phyloP scores from a whole-genome alignment of 2,888 invertebrate genomes.

The Drosophila testacea region DNA sequence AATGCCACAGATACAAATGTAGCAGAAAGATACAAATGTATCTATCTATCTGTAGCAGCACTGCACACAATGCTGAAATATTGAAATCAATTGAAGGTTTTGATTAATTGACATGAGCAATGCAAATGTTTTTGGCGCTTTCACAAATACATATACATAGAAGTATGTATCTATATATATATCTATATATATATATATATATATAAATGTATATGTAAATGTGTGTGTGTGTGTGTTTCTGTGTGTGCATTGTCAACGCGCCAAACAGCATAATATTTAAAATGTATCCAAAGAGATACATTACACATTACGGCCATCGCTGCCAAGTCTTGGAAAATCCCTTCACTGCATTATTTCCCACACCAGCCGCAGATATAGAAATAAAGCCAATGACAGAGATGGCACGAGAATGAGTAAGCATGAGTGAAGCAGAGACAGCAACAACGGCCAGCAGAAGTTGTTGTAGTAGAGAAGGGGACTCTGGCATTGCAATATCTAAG shows the following conservation, averaged over 20 bases:
- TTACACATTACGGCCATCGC: constrained; percentile 71
- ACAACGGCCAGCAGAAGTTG: constrained; percentile 2
- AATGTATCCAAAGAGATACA: constrained; percentile 78
- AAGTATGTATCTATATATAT: constrained; percentile 14
- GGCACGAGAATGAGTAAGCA: background rate
- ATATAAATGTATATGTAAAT: too few relatives aligned
- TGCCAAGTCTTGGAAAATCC: constrained; percentile 82
- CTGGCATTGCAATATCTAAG: constrained; percentile 47
- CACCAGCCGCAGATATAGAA: constrained; percentile 44
- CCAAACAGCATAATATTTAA: constrained; percentile 74
- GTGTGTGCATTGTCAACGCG: constrained; percentile 66
- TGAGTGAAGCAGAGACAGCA: constrained; percentile 16
- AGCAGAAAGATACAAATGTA: constrained; percentile 42
- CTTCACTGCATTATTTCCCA: constrained; percentile 82
- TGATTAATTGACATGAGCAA: constrained; percentile 77
- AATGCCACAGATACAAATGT: constrained; percentile 50
- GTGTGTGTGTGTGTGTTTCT: constrained; percentile 22
- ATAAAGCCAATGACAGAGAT: constrained; percentile 25
- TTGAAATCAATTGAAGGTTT: constrained; percentile 69
- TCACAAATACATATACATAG: constrained; percentile 26
- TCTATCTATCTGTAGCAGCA: constrained; percentile 18
- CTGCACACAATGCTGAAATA: constrained; percentile 53
- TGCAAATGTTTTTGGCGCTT: constrained; percentile 71
- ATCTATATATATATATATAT: constrained; percentile 13
- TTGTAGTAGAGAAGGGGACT: constrained; percentile 23